A percentile compares a stretch with the other conserved stretches of the same genome.
These are phyloP conservation scores for Uromys caudimaculatus DNA, from an alignment of 2,797 vertebrate species.

Conservation along the genomic window DNA sequence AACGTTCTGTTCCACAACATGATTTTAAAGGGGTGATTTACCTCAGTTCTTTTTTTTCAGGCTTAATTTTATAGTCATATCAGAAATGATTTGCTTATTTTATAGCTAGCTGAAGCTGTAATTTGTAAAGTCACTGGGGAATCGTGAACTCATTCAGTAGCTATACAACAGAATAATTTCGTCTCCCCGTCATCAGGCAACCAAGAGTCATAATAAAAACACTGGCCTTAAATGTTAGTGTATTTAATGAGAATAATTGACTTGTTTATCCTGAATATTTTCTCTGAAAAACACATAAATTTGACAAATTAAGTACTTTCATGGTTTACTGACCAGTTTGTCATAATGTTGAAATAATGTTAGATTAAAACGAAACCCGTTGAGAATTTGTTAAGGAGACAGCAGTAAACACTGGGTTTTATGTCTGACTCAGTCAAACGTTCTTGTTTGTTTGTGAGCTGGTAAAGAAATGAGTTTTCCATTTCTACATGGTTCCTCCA, in stretches of 20 bases:
- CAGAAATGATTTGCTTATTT: constrained; percentile 77
- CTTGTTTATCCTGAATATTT: constrained; percentile 67
- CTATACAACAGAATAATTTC: constrained; percentile 63
- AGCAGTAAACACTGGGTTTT: constrained; percentile 25
- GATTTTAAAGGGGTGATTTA: constrained; percentile 73
- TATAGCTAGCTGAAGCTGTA: constrained; percentile 72
- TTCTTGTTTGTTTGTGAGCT: not conserved
- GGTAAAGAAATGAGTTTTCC: not conserved
- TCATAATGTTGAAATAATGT: constrained; percentile 61
- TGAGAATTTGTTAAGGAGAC: constrained; percentile 46
- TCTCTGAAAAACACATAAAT: constrained; percentile 43
- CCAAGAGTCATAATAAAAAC: constrained; percentile 64
- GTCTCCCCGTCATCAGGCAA: constrained; percentile 61
- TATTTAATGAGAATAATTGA: constrained; percentile 64
- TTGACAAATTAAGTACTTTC: constrained; percentile 60
- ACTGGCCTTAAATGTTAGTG: constrained; percentile 45
- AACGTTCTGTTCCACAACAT: constrained; percentile 63
- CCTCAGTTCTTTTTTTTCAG: constrained; percentile 66
- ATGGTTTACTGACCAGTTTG: constrained; percentile 53
- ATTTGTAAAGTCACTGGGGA: constrained; percentile 71
- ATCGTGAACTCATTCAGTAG: constrained; percentile 65
- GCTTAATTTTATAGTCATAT: constrained; percentile 74
- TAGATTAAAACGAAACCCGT: constrained; percentile 54
- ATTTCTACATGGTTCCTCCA: not conserved
- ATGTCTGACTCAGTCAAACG: constrained; percentile 13